Evolutionary conservation across 2,113 vertebrate species (phyloP).

Genomic region (Clupea harengus): DNA sequence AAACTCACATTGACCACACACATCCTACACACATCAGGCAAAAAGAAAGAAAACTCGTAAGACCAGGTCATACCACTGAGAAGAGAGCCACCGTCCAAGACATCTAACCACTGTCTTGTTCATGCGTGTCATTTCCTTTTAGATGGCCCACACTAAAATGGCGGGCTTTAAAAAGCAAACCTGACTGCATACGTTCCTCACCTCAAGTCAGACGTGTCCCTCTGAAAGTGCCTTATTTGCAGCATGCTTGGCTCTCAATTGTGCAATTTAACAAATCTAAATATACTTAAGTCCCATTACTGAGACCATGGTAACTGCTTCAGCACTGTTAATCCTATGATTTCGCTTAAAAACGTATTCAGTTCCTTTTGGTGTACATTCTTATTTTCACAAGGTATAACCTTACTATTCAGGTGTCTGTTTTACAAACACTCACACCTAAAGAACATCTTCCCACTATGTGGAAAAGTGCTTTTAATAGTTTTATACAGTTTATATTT

Average conservation of each 20-base stretch:
- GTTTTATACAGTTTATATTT: not conserved
- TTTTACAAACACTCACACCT: slow-evolving; percentile 23
- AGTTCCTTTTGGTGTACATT: slow-evolving; percentile 15
- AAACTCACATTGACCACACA: slow-evolving; percentile 25
- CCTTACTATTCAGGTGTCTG: slow-evolving; percentile 1
- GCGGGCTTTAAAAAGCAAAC: not conserved
- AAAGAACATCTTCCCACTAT: slow-evolving; percentile 5
- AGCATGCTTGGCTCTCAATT: not conserved
- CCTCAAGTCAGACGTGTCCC: not conserved
- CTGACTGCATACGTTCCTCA: not conserved
- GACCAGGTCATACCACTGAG: too few relatives aligned
- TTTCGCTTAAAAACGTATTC: not conserved
- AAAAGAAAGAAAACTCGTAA: slow-evolving; percentile 21
- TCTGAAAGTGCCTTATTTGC: slow-evolving; percentile 21
- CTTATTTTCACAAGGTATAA: slow-evolving; percentile 14
- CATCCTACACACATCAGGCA: slow-evolving; percentile 34
- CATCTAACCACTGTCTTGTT: not conserved
- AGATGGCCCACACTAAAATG: not conserved
- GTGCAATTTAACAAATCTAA: slow-evolving; percentile 15
- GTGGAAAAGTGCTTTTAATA: slow-evolving; percentile 6
- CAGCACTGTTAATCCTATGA: slow-evolving; percentile 11
- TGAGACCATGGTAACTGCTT: slow-evolving; percentile 10
- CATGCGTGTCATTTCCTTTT: not conserved
- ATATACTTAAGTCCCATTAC: not conserved
- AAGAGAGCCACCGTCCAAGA: not conserved